Conservation (phyloP, 2,797 vertebrate genomes). For the Myripristis jacobus region DNA sequence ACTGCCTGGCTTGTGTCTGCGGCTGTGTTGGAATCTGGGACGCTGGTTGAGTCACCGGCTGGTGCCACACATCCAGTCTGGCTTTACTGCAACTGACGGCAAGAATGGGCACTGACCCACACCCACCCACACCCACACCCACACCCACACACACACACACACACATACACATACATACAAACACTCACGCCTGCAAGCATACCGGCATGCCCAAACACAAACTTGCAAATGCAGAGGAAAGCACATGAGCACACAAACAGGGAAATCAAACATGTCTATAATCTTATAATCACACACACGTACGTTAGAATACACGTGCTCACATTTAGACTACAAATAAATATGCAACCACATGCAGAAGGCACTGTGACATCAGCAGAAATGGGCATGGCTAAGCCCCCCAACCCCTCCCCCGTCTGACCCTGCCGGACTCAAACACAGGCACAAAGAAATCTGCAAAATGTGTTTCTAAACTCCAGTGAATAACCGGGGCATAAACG, state of each 20-base stretch:
- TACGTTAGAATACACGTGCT: not conserved
- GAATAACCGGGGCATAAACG: too few species aligned
- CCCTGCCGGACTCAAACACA: not conserved
- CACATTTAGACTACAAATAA: too few species aligned
- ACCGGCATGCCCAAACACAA: not conserved
- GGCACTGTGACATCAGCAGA: constrained; percentile 28
- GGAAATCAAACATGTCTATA: too few species aligned
- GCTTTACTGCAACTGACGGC: not conserved
- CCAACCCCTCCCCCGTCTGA: not conserved
- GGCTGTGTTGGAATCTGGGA: too few species aligned
- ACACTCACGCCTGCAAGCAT: too few species aligned
- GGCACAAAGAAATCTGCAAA: not conserved
- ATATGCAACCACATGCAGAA: not conserved
- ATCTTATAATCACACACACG: constrained; percentile 5
- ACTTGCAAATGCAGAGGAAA: too few species aligned
- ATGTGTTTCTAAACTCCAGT: constrained; percentile 10
- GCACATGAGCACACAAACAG: not conserved
- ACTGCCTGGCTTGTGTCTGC: too few species aligned
- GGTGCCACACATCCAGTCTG: not conserved
- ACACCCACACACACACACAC: not conserved
- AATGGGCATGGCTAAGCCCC: not conserved
- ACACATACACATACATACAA: not conserved
- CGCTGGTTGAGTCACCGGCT: not conserved
- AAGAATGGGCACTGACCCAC: not conserved
- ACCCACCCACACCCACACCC: constrained; percentile 6